phyloP scores from a whole-genome alignment of 2,113 vertebrate species.

The Lucifuga dentata region DNA sequence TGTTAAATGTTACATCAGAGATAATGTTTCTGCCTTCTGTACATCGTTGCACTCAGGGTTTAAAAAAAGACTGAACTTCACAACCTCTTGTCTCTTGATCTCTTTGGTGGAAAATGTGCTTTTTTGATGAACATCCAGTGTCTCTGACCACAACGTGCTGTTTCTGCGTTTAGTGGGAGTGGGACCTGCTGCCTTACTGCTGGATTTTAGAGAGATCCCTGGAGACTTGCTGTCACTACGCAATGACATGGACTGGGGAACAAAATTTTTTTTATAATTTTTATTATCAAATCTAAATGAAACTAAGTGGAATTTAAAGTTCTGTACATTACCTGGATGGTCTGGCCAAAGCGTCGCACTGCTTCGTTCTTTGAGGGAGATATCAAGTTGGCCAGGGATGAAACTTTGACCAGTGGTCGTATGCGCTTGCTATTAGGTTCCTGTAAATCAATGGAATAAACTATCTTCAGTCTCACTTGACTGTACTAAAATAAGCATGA shows the following conservation, averaged over 20 bases:
- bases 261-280: too few species aligned
- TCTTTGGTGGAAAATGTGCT: conserved; percentile 93
- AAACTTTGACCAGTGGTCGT: conserved; percentile 91
- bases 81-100: conserved; percentile 97
- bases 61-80: background rate
- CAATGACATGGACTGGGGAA: conserved; percentile 67
- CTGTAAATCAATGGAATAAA: conserved; percentile 72
- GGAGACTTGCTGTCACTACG: conserved; percentile 85
- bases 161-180: conserved; percentile 93
- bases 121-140: conserved; percentile 89
- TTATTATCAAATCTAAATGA: too few species aligned
- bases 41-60: too few species aligned
- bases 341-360: conserved; percentile 95
- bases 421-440: conserved; percentile 96
- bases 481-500: background rate
- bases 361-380: conserved; percentile 97
- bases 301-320: too few species aligned
- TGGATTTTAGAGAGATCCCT: conserved; percentile 83
- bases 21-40: background rate
- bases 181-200: conserved; percentile 87
- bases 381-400: conserved; percentile 96
- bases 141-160: conserved; percentile 96
- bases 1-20: background rate
- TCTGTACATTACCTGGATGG: conserved; percentile 87
- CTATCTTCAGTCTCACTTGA: background rate